Conservation (phyloP, 2,888 invertebrate species). For the Helicoverpa assulta region DNA sequence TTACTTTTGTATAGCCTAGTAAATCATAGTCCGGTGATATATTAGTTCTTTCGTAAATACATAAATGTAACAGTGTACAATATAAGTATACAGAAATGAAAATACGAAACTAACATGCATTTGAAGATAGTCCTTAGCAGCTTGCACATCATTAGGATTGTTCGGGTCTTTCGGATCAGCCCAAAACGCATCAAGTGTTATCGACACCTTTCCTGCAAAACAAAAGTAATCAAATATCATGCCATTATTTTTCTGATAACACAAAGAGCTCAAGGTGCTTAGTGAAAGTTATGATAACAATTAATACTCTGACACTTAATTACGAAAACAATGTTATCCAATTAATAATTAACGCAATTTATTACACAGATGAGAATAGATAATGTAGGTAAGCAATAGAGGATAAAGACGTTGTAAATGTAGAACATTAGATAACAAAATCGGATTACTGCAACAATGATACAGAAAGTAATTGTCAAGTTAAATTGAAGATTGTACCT, state of each 20-base stretch:
- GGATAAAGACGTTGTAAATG: background rate
- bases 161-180: constrained; percentile 86
- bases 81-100: background rate
- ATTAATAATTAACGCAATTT: background rate
- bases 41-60: no score
- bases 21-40: no score
- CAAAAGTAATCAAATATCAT: background rate
- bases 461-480: constrained; percentile 4
- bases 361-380: constrained; percentile 7
- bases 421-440: background rate
- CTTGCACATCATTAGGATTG: constrained; percentile 83
- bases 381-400: background rate
- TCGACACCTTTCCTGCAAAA: constrained; percentile 89
- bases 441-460: background rate
- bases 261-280: constrained; percentile 3
- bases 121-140: constrained; percentile 88
- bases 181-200: constrained; percentile 89
- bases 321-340: constrained; percentile 31
- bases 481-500: constrained; percentile 73
- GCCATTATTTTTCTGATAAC: background rate
- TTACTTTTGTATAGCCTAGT: no score
- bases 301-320: constrained; percentile 1
- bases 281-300: background rate
- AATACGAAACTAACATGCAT: constrained; percentile 84
- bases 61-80: no score